phyloP scores from a whole-genome alignment of 2,888 invertebrate genomes.

The Neoaliturus tenellus region DNA sequence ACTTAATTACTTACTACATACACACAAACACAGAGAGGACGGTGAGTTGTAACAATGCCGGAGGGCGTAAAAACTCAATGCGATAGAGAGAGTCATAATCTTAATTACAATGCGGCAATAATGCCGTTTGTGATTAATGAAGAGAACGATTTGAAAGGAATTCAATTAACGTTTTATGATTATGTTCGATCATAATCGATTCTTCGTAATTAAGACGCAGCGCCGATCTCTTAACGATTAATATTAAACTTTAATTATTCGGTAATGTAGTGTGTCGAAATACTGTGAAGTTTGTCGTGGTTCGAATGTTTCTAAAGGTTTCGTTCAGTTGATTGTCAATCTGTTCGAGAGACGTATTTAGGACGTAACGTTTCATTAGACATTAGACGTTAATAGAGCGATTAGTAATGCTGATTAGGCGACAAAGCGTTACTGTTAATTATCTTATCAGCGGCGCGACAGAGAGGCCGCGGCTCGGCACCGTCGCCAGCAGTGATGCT shows the following conservation, averaged over 20 bases:
- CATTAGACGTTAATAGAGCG: background rate
- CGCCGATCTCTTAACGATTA: background rate
- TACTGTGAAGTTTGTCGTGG: too few relatives aligned
- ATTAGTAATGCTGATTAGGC: constrained; percentile 4
- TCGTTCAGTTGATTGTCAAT: background rate
- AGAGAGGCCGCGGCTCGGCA: background rate
- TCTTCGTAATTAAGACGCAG: background rate
- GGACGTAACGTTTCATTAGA: background rate
- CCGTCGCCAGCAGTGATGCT: background rate
- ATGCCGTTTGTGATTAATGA: background rate
- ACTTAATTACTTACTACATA: too few relatives aligned
- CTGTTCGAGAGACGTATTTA: background rate
- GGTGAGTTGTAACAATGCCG: too few relatives aligned
- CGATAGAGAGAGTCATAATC: background rate
- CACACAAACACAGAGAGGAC: too few relatives aligned
- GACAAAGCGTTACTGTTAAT: constrained; percentile 17
- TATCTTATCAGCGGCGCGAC: background rate
- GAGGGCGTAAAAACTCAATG: background rate
- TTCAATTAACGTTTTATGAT: background rate
- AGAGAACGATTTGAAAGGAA: background rate
- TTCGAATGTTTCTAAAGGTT: background rate
- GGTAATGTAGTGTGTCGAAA: background rate
- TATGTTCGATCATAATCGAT: background rate
- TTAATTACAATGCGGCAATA: background rate
- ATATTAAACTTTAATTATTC: background rate